phyloP scores from a whole-genome alignment of 2,113 vertebrate genomes.

The Cephalophus harveyi region DNA sequence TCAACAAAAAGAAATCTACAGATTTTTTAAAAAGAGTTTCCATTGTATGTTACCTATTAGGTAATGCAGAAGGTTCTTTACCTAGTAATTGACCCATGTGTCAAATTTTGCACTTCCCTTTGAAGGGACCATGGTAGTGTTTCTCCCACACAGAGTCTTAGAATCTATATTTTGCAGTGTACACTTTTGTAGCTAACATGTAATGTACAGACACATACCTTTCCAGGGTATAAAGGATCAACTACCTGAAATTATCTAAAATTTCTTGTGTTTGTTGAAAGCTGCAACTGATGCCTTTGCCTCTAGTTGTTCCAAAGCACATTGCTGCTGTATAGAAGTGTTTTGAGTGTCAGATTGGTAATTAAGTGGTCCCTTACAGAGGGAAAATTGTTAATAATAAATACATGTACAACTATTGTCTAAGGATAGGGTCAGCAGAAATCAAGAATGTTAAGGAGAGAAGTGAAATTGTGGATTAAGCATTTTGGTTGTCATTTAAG shows the following conservation, averaged over 20 bases:
- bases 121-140: not conserved
- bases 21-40: not conserved
- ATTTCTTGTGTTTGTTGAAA: conserved; percentile 1
- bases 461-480: not conserved
- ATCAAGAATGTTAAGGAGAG: not conserved
- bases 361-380: conserved; percentile 32
- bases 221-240: not conserved
- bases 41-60: not conserved
- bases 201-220: not conserved
- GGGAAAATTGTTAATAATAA: conserved; percentile 42
- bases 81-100: not conserved
- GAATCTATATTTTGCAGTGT: not conserved
- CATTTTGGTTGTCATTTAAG: conserved; percentile 14
- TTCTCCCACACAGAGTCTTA: not conserved
- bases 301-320: not conserved
- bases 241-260: not conserved
- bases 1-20: not conserved
- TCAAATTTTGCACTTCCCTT: not conserved
- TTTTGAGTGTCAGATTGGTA: conserved; percentile 22
- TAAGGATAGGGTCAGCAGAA: not conserved
- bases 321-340: not conserved
- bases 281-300: not conserved
- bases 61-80: not conserved
- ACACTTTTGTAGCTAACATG: not conserved
- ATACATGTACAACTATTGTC: not conserved